Conservation (phyloP, 2,113 vertebrate genomes). For the Macaca mulatta region DNA sequence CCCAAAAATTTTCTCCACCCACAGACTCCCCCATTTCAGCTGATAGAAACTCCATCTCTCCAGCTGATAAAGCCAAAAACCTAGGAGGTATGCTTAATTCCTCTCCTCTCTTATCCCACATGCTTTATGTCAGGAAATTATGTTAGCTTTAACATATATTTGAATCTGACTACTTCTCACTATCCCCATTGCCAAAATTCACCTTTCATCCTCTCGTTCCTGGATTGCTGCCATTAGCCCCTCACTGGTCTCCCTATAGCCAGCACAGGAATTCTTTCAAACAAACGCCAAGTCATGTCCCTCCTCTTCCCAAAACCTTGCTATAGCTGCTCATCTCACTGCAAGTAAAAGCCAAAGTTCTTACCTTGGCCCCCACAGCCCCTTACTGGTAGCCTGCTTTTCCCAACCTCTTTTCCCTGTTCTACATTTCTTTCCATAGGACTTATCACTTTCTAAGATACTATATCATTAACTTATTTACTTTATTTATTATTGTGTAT, state of each 20-base stretch:
- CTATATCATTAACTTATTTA: not conserved
- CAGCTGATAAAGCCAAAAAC: not conserved
- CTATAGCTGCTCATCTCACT: not conserved
- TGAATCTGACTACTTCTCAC: not conserved
- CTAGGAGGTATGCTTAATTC: not conserved
- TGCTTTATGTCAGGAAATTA: not conserved
- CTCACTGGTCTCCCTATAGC: not conserved
- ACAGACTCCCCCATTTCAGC: not conserved
- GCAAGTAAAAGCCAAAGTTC: not conserved
- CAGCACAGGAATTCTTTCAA: not conserved
- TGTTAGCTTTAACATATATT: not conserved
- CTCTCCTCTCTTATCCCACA: not conserved
- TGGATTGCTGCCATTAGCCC: not conserved
- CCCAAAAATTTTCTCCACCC: not conserved
- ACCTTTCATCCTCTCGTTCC: not conserved
- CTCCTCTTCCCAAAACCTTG: not conserved
- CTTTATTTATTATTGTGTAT: not conserved
- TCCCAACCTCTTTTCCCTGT: not conserved
- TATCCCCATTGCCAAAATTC: not conserved
- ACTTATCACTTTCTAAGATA: not conserved
- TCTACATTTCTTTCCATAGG: not conserved
- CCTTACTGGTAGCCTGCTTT: not conserved
- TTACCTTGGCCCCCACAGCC: not conserved
- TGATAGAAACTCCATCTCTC: not conserved
- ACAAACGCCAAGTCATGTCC: not conserved